Percentiles rank a stretch among this genome's conserved stretches.
Conservation (phyloP, 2,888 invertebrate genomes). For the Drosophila phalerata region DNA sequence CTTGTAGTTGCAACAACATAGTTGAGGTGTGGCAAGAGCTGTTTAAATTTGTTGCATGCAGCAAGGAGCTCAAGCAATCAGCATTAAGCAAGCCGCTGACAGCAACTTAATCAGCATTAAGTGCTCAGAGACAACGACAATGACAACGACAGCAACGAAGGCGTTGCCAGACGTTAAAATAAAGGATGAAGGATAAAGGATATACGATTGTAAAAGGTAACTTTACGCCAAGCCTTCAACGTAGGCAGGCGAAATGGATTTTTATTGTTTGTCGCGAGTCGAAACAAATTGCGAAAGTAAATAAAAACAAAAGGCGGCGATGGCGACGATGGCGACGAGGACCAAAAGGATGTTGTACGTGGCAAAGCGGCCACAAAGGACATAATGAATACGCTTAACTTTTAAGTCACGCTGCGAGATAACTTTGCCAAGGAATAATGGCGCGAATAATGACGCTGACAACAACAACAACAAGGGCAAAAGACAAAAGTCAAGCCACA, state of each 20-base stretch:
- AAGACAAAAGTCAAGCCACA: slow-evolving; percentile 51
- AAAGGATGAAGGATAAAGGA: slow-evolving; percentile 24
- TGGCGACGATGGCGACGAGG: neutral
- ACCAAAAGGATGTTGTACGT: slow-evolving; percentile 43
- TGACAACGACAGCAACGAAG: neutral
- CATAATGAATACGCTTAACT: slow-evolving; percentile 79
- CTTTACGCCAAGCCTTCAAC: slow-evolving; percentile 1
- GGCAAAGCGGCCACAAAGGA: slow-evolving; percentile 70
- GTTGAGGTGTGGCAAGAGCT: slow-evolving; percentile 34
- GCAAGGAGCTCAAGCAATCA: slow-evolving; percentile 47
- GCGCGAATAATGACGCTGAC: slow-evolving; percentile 75
- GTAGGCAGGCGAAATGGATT: slow-evolving; percentile 64
- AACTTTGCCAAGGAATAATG: slow-evolving; percentile 71
- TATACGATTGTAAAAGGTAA: slow-evolving; percentile 9
- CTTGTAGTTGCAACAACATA: slow-evolving; percentile 10
- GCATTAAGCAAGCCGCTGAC: slow-evolving; percentile 53
- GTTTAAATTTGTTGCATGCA: slow-evolving; percentile 40
- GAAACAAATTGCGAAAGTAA: slow-evolving; percentile 75
- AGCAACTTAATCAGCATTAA: slow-evolving; percentile 71
- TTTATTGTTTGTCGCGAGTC: slow-evolving; percentile 68
- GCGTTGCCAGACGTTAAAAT: slow-evolving; percentile 36
- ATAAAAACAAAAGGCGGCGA: slow-evolving; percentile 67
- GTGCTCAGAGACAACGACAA: slow-evolving; percentile 40
- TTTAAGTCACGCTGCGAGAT: slow-evolving; percentile 77
- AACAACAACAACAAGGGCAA: slow-evolving; percentile 33